phyloP scores from a whole-genome alignment of 1,140 invertebrate species.

The Panulirus ornatus region DNA sequence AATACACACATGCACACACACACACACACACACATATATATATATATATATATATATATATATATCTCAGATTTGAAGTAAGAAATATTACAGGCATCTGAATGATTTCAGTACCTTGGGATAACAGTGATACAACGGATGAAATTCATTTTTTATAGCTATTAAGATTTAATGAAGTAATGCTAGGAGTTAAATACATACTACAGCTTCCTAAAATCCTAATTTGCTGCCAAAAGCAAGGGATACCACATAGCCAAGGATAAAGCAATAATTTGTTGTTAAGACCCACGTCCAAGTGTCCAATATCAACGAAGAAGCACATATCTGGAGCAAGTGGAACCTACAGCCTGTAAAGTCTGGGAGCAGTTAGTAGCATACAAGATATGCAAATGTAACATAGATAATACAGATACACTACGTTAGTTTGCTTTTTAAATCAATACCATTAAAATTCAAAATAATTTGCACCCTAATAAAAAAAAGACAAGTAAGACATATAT shows the following conservation, averaged over 20 bases:
- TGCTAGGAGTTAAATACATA: neutral
- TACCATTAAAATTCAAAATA: neutral
- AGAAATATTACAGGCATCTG: too few relatives aligned
- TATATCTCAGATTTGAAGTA: too few relatives aligned
- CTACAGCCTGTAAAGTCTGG: constrained; percentile 44
- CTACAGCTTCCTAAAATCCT: neutral
- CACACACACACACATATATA: too few relatives aligned
- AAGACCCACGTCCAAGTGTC: constrained; percentile 25
- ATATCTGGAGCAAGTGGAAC: constrained; percentile 8
- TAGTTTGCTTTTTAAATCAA: neutral
- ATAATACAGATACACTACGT: neutral
- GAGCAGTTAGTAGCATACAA: constrained; percentile 42
- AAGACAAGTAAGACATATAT: neutral
- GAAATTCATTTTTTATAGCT: too few relatives aligned
- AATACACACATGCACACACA: too few relatives aligned
- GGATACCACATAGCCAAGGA: constrained; percentile 25
- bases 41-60: too few relatives aligned
- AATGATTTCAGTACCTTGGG: too few relatives aligned
- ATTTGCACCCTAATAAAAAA: neutral
- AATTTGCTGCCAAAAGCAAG: neutral
- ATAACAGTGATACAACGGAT: too few relatives aligned
- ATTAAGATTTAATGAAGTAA: too few relatives aligned
- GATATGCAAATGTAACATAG: neutral
- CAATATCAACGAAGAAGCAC: constrained; percentile 30
- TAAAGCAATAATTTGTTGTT: constrained; percentile 30